These are phyloP conservation scores for Mus musculus DNA, from an alignment of 2,113 vertebrate genomes.

Conservation along the genomic window DNA sequence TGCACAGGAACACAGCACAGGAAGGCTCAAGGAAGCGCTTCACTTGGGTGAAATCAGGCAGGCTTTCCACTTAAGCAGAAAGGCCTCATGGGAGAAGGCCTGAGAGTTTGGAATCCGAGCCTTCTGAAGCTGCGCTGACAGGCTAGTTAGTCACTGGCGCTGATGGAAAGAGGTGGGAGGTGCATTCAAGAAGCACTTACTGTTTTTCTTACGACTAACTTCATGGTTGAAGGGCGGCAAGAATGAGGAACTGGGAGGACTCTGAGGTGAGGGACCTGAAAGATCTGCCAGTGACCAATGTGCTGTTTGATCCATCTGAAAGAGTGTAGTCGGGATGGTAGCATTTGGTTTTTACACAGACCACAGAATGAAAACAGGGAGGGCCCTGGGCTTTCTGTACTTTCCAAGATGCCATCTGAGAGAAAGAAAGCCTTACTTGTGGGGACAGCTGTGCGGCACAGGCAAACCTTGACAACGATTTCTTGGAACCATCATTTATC, in stretches of 20 bases:
- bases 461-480: slow-evolving; percentile 57
- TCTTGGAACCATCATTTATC: slow-evolving; percentile 18
- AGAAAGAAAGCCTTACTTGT: slow-evolving; percentile 77
- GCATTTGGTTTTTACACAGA: slow-evolving; percentile 83
- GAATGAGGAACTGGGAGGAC: slow-evolving; percentile 75
- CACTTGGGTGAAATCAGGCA: slow-evolving; percentile 9
- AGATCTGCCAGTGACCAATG: slow-evolving; percentile 64
- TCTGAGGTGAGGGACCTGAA: slow-evolving; percentile 67
- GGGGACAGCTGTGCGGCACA: slow-evolving; percentile 65
- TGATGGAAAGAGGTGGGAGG: slow-evolving; percentile 27
- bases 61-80: neutral
- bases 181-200: neutral
- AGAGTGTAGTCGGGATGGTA: slow-evolving; percentile 76
- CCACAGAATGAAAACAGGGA: slow-evolving; percentile 80
- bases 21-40: neutral
- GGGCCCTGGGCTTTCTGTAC: slow-evolving; percentile 81
- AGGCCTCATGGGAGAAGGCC: neutral
- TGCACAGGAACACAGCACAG: neutral
- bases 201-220: slow-evolving; percentile 55
- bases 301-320: slow-evolving; percentile 39
- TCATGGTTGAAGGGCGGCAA: slow-evolving; percentile 37
- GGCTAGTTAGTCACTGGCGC: neutral
- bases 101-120: neutral
- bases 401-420: slow-evolving; percentile 83
- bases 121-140: neutral